Conservation (phyloP, 2,888 invertebrate species). For the Maniola hyperantus region DNA sequence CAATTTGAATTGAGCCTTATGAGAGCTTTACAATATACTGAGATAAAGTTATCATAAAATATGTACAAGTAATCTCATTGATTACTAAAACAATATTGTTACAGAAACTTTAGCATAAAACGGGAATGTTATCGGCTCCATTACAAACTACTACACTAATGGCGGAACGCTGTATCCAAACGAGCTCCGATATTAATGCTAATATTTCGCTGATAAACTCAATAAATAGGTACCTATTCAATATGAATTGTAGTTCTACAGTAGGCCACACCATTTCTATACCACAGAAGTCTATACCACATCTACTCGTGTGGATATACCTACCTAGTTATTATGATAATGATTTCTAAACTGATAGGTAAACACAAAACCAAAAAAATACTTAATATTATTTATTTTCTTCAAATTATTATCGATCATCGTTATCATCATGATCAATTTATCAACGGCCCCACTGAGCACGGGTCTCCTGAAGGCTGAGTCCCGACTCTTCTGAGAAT, state of each 20-base stretch:
- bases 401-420: no score
- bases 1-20: not conserved
- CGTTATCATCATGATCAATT: no score
- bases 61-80: conserved; percentile 51
- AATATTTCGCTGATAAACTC: conserved; percentile 51
- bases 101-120: conserved; percentile 55
- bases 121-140: conserved; percentile 66
- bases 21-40: not conserved
- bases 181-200: conserved; percentile 55
- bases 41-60: conserved; percentile 56
- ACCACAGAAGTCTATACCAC: no score
- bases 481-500: no score
- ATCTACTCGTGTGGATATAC: no score
- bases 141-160: conserved; percentile 69
- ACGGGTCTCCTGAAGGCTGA: no score
- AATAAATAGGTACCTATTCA: conserved; percentile 34
- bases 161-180: conserved; percentile 63
- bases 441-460: no score
- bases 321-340: no score
- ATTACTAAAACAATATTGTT: conserved; percentile 65
- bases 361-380: no score
- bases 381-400: no score
- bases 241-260: not conserved
- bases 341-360: no score
- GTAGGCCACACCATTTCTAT: no score